Evolutionary conservation across 2,888 invertebrate species (phyloP).

Genomic region (Harpalus rubripes): DNA sequence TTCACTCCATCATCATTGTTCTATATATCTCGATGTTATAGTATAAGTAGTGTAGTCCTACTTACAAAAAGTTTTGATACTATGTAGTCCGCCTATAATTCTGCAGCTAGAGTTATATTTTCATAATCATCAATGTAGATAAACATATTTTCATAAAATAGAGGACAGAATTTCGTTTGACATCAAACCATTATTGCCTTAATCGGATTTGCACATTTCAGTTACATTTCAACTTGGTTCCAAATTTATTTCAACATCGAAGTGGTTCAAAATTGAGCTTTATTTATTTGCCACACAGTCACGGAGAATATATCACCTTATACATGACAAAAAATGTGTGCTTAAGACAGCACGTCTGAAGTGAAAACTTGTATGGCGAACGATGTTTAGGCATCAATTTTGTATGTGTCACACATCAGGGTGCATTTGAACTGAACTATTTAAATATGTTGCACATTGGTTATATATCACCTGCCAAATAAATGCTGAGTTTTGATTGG

Average conservation of each 20-base stretch:
- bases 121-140: slow-evolving; percentile 75
- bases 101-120: slow-evolving; percentile 73
- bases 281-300: neutral
- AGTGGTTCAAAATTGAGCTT: neutral
- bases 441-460: no score
- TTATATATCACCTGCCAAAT: no score
- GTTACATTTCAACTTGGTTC: slow-evolving; percentile 68
- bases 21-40: slow-evolving; percentile 58
- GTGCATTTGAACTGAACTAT: no score
- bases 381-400: no score
- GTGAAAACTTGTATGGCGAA: no score
- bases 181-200: slow-evolving; percentile 75
- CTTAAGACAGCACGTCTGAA: no score
- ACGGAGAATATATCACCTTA: neutral
- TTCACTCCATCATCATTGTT: neutral
- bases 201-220: slow-evolving; percentile 73
- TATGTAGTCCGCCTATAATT: slow-evolving; percentile 53
- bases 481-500: no score
- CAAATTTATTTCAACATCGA: neutral
- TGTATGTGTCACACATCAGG: no score
- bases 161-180: slow-evolving; percentile 76
- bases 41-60: slow-evolving; percentile 19
- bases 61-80: slow-evolving; percentile 65
- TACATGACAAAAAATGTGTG: no score
- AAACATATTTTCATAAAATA: slow-evolving; percentile 76